A percentile compares a stretch with the other conserved stretches of the same genome.
Evolutionary conservation across 2,113 vertebrate species (phyloP).

Genomic region (Bagarius yarrelli): DNA sequence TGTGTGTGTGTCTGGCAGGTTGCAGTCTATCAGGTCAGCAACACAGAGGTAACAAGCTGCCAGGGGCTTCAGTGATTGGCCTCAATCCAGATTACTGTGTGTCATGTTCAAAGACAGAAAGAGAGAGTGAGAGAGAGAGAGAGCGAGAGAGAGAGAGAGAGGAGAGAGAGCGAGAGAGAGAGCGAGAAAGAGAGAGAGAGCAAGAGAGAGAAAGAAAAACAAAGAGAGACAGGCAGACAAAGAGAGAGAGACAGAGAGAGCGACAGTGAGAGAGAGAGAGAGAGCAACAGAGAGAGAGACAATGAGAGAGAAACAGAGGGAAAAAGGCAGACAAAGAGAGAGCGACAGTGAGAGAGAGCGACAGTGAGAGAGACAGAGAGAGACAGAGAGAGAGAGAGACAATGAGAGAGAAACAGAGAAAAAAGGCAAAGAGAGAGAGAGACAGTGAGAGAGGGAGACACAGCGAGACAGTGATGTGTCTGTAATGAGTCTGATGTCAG

Average conservation of each 20-base stretch:
- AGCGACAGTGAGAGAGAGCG: too few relatives aligned
- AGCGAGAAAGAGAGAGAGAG: background rate
- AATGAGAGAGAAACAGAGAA: slow-evolving; percentile 10
- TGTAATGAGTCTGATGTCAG: slow-evolving; percentile 24
- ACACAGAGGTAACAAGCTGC: slow-evolving; percentile 53
- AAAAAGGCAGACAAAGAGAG: background rate
- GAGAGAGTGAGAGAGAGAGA: slow-evolving; percentile 3
- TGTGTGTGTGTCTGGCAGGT: slow-evolving; percentile 36
- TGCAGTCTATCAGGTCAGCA: slow-evolving; percentile 48
- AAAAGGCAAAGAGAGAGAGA: background rate
- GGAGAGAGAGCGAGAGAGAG: slow-evolving; percentile 22
- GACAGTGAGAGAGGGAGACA: slow-evolving; percentile 3
- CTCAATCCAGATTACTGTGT: slow-evolving; percentile 45
- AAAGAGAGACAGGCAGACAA: background rate
- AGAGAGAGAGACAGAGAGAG: background rate
- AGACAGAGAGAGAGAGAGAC: background rate
- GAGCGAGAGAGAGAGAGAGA: slow-evolving; percentile 1
- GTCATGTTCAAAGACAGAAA: slow-evolving; percentile 36
- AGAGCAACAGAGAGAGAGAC: background rate
- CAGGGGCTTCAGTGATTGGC: slow-evolving; percentile 51
- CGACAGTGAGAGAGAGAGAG: background rate
- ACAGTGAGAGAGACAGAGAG: background rate
- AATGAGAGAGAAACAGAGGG: slow-evolving; percentile 11
- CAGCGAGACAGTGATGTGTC: background rate
- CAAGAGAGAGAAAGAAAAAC: background rate